Percentiles rank a stretch among this genome's conserved stretches.
Conservation (phyloP, 2,888 invertebrate species). For the Rapana venosa region DNA sequence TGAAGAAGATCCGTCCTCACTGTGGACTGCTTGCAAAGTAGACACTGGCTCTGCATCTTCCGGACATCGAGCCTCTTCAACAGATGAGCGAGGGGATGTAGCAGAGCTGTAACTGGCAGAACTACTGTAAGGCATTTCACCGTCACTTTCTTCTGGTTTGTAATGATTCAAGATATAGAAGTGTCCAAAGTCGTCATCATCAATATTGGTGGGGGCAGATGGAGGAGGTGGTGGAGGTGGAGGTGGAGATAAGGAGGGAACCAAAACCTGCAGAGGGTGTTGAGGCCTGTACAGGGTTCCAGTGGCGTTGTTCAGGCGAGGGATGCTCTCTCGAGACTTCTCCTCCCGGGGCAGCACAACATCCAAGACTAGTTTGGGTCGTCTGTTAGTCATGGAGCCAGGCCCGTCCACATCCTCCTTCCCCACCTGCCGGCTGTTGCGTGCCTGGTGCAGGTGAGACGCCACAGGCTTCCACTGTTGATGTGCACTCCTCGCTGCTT, state of each 20-base stretch:
- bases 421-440: neutral
- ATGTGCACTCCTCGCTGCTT: neutral
- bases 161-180: neutral
- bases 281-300: neutral
- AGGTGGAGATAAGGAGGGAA: neutral
- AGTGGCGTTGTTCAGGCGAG: neutral
- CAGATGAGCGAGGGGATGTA: neutral
- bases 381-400: constrained; percentile 9
- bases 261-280: neutral
- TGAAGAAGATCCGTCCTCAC: neutral
- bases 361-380: constrained; percentile 31
- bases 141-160: neutral
- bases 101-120: neutral
- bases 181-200: neutral
- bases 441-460: neutral
- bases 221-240: constrained; percentile 31
- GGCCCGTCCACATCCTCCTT: neutral
- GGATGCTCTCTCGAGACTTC: neutral
- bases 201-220: constrained; percentile 9
- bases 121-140: neutral
- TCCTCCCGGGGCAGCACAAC: constrained; percentile 35
- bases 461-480: neutral
- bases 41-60: neutral
- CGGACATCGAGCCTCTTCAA: neutral
- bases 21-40: neutral